Base-by-base conservation (phyloP, 2,797 vertebrate genomes). In the Cynodonichthys magdalenae region DNA sequence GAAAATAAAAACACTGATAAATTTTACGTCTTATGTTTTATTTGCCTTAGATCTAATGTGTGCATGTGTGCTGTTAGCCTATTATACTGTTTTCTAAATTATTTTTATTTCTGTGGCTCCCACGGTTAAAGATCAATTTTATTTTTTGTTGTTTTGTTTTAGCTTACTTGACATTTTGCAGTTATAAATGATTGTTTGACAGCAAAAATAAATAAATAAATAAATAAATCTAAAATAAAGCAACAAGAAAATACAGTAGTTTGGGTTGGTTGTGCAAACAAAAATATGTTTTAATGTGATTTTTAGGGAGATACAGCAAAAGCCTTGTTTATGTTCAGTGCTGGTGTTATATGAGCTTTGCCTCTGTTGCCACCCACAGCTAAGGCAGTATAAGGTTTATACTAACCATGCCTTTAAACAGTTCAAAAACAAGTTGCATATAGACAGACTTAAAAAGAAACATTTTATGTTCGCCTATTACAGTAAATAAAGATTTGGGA, bases 351-450 rank as follows among this genome's bases (percentile, higher is more conserved):
- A 20, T 51, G 57, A 64, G 48, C 44, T 47, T 34, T 56, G 17
- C 19, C 54, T 53, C 52, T 41, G 15, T 4, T 39, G 57, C 53
- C 63, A 62, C 9, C 46, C 56, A 59, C n/a, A 64, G 49, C 53
- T 59, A 17, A 9, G 57, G 7, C n/a, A 2, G 56, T 19, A 6
- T 11, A 58, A 46, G 41, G 17, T 4, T 42, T 34, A 31, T 69
- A 15, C 11, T 42, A 9, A 31, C 2, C 1, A 4, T 15, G 3
- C 5, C 39, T 34, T 20, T 50, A 20, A 36, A 27, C 48, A 11
- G 15, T 6, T 66, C n/a, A 15, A 14, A 48, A 20, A 17, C 20
- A 29, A 6, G 3, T 39, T 39, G 10, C 11, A 11, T 3, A 52
- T 12, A 14, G 20, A 49, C 3, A 51, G 11, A 8, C 41, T 15